Conservation (phyloP, 2,113 vertebrate species). For the Pitta sordida region DNA sequence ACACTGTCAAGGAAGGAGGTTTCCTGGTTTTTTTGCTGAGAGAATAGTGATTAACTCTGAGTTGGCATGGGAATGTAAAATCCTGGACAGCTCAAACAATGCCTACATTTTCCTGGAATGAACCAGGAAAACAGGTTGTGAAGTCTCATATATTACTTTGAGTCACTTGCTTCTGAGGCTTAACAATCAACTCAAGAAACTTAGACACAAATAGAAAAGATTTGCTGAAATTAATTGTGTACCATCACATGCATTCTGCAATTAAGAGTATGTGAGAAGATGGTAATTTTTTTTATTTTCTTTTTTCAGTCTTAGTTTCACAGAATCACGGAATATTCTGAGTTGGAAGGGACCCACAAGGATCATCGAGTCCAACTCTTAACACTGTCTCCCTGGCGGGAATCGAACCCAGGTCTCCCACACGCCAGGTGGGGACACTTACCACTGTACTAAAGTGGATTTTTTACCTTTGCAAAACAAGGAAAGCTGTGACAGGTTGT, state of each 20-base stretch:
- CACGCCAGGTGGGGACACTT: too few species aligned
- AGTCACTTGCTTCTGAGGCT: not conserved
- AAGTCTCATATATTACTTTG: not conserved
- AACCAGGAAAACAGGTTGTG: not conserved
- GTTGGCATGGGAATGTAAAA: not conserved
- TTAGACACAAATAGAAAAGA: not conserved
- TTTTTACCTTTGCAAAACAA: not conserved
- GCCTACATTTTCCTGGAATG: not conserved
- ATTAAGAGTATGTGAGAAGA: not conserved
- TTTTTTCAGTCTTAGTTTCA: not conserved
- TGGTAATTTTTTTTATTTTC: not conserved
- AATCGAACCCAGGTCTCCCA: too few species aligned
- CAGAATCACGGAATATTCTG: too few species aligned
- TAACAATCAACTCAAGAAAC: not conserved
- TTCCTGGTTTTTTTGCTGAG: not conserved
- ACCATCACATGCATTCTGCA: rapidly evolving
- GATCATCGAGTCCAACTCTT: too few species aligned
- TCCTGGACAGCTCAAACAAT: not conserved
- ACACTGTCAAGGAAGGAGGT: rapidly evolving
- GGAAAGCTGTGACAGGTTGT: not conserved
- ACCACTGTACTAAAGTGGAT: too few species aligned
- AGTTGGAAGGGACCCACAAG: too few species aligned
- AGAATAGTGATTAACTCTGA: not conserved
- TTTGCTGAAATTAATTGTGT: not conserved
- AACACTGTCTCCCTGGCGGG: too few species aligned